Percentiles rank a stretch among this genome's conserved stretches.
Conservation (phyloP, 2,113 vertebrate genomes). For the Xenus cinereus region DNA sequence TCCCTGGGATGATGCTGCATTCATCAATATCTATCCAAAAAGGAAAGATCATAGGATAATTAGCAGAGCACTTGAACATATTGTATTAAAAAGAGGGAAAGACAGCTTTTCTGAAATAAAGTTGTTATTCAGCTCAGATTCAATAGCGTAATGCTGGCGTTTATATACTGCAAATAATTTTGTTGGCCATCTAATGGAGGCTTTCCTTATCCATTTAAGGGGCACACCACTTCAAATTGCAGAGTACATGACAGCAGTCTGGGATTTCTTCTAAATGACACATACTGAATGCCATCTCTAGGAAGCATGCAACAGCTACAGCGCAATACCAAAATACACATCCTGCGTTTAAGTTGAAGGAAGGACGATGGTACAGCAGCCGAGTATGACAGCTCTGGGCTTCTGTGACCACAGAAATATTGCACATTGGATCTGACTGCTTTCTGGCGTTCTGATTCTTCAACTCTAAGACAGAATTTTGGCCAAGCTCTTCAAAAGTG, state of each 20-base stretch:
- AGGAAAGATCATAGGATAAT: not conserved
- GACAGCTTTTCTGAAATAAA: not conserved
- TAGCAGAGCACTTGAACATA: not conserved
- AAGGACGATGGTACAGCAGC: not conserved
- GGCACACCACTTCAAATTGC: not conserved
- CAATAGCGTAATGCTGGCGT: not conserved
- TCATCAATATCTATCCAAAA: slow-evolving; percentile 89
- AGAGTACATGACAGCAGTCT: not conserved
- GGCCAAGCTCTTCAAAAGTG: not conserved
- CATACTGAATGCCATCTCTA: not conserved
- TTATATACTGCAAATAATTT: not conserved
- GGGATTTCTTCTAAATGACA: not conserved
- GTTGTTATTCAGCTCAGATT: not conserved
- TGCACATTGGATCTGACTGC: not conserved
- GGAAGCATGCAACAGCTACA: not conserved
- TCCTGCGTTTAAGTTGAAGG: not conserved
- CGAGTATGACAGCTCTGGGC: not conserved
- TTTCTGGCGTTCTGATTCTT: not conserved
- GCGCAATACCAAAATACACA: not conserved
- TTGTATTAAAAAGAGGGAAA: not conserved
- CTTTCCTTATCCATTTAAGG: not conserved
- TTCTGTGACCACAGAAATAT: not conserved
- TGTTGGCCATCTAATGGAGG: not conserved
- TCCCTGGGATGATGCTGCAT: slow-evolving; percentile 84
- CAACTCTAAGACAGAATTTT: not conserved